Evolutionary conservation across 2,888 invertebrate species (phyloP), one percentile per base, ranked within the genome.

Genomic region (Drosophila leonis): DNA sequence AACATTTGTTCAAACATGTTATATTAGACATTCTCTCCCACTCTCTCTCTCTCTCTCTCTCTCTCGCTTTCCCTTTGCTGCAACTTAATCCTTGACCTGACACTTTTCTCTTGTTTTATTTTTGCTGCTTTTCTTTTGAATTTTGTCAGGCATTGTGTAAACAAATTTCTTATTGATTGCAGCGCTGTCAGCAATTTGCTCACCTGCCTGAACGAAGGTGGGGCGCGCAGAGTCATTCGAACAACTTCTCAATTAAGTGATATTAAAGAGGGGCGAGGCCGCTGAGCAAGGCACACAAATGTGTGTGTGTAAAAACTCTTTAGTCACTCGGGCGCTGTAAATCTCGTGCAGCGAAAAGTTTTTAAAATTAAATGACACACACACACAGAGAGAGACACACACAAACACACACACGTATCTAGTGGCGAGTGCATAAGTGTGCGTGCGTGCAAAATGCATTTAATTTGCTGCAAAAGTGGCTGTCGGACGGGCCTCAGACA

Each of bases 391-490:
- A 8, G 31, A 42, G 6, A 54, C 9, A 71, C 59, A 75, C 67
- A 56, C 46, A 66, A 61, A 51, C 12, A 71, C 51, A 75, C 69
- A 60, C 49, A 68, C 65, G 74, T 62, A 66, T 63, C 78, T 72
- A 78, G 29, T n/a, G 29, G 54, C 37, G 35, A 46, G 62, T 63
- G 65, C 46, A 66, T 55, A 67, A 67, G 69, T 70, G 72, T 65
- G 72, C 66, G 75, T 67, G 72, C 61, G 71, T 78, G 83, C 80
- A 73, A 86, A 88, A 86, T 86, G 88, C 85, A 85, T 88, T 85
- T 86, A 88, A 88, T 83, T 85, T 85, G 86, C 83, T 67, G 88
- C 88, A 85, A 88, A 85, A 88, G 81, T 85, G 84, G 72, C 82
- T 75, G 79, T 69, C 59, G 73, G 79, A 65, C 61, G 70, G 75